Conservation (phyloP, 2,797 vertebrate genomes). For the Neosilurus hyrtlii region DNA sequence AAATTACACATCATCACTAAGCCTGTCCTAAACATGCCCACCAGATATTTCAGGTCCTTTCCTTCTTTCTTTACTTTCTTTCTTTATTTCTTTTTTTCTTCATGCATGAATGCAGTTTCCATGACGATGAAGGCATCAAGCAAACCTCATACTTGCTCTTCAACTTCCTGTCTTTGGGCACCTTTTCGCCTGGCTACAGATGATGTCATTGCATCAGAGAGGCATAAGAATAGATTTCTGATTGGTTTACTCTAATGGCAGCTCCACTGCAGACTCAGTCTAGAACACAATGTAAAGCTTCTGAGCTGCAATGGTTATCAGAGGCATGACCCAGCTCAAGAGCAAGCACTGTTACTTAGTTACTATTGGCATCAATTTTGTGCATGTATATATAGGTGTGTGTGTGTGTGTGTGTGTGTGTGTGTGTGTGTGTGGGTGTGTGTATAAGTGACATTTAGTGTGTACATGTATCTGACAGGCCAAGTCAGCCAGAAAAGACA, state of each 20-base stretch:
- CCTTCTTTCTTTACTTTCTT: conserved; percentile 32
- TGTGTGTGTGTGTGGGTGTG: conserved; percentile 29
- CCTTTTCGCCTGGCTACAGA: conserved; percentile 75
- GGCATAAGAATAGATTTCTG: conserved; percentile 64
- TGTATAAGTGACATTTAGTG: conserved; percentile 28
- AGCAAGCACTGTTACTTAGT: not conserved
- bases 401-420: conserved; percentile 12
- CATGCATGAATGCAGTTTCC: conserved; percentile 68
- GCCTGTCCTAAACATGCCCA: conserved; percentile 31
- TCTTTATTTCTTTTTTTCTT: conserved; percentile 49
- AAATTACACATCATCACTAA: conserved; percentile 27
- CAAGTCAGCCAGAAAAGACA: conserved; percentile 37
- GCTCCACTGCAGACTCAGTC: conserved; percentile 39
- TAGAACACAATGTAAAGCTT: conserved; percentile 35
- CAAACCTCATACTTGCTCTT: conserved; percentile 55
- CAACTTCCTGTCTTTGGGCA: conserved; percentile 69
- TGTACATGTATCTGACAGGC: not conserved
- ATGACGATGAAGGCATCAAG: conserved; percentile 71
- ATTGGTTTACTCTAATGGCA: conserved; percentile 60
- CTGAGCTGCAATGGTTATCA: conserved; percentile 17
- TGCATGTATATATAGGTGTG: not conserved
- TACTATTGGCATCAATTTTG: conserved; percentile 36
- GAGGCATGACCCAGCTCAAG: conserved; percentile 21
- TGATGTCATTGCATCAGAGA: conserved; percentile 69
- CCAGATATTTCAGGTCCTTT: conserved; percentile 41